Evolutionary conservation across 2,888 invertebrate species (phyloP), one percentile per base, ranked within the genome.

Genomic region (Iphiclides podalirius): DNA sequence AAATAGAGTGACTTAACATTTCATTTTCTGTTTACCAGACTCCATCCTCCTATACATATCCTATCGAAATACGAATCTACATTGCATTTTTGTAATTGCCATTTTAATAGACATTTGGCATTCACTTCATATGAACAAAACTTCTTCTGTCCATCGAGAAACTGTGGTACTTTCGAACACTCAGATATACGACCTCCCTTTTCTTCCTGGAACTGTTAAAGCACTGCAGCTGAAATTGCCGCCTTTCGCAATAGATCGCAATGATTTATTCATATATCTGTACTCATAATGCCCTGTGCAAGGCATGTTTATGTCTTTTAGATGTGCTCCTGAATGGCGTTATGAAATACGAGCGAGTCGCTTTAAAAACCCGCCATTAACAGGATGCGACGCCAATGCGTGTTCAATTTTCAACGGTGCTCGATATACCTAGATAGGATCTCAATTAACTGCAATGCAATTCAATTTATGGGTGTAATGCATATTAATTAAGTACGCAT

Each of bases 201-300:
- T 53, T 35, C 50, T 49, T 55, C 52, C 44, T 47, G 41, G 44
- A 44, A 46, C 43, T 45, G 44, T 45, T 47, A 38, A 47, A 47
- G 50, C 53, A 50, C 40, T 52, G 53, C 55, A 56, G 59, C 50
- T 58, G 59, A 53, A 70, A 72, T 67, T 71, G 68, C 68, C 61
- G 68, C 67, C 67, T 72, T 70, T 69, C 66, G 68, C 71, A 68
- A 66, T 64, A 62, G 67, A 62, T 52, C 35, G 44, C 31, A 45
- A 72, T 75, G 74, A 76, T 74, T 75, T 76, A 76, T 75, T 75
- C 70, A 70, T 71, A 67, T 61, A 64, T 63, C 64, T 58, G 35
- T 44, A 34, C 55, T 62, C 58, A 61, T 64, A 66, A 67, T 63
- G 64, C 37, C 40, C 47, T 36, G 47, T 39, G 36, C 42, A n/a